Percentiles rank a stretch among this genome's conserved stretches.
phyloP scores from a whole-genome alignment of 64 coral and sea anemone species.

The Astreopora myriophthalma region DNA sequence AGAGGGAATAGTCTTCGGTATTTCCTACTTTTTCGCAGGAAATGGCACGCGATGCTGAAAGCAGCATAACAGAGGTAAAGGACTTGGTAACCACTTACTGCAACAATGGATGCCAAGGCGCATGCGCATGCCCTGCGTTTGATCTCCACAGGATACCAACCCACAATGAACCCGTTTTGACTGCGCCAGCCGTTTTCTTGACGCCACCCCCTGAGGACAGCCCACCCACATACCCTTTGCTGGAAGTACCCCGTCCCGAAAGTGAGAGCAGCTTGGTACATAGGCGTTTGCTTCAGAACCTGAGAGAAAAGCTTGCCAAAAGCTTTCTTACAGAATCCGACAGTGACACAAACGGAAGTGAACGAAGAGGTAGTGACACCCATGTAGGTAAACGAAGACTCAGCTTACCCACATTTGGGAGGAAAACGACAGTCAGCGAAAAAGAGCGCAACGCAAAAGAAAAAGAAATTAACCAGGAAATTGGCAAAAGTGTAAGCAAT shows the following conservation, averaged over 20 bases:
- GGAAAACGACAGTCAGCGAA: not conserved
- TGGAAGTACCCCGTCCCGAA: not conserved
- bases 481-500: not conserved
- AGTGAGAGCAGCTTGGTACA: not conserved
- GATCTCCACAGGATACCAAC: not conserved
- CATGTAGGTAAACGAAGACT: not conserved
- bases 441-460: not conserved
- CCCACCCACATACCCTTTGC: not conserved
- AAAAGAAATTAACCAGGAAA: not conserved
- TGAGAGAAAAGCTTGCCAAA: not conserved
- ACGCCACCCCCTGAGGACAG: not conserved
- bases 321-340: not conserved
- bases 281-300: not conserved
- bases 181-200: no score
- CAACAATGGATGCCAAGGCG: constrained; percentile 37
- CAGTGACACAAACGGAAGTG: not conserved
- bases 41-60: not conserved
- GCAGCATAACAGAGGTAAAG: no score
- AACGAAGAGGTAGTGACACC: not conserved
- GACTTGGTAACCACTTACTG: constrained; percentile 2
- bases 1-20: not conserved
- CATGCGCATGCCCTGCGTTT: constrained; percentile 36
- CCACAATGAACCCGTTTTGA: not conserved
- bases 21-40: not conserved
- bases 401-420: not conserved